phyloP scores from a whole-genome alignment of 2,797 vertebrate genomes.

The Sciurus vulgaris region DNA sequence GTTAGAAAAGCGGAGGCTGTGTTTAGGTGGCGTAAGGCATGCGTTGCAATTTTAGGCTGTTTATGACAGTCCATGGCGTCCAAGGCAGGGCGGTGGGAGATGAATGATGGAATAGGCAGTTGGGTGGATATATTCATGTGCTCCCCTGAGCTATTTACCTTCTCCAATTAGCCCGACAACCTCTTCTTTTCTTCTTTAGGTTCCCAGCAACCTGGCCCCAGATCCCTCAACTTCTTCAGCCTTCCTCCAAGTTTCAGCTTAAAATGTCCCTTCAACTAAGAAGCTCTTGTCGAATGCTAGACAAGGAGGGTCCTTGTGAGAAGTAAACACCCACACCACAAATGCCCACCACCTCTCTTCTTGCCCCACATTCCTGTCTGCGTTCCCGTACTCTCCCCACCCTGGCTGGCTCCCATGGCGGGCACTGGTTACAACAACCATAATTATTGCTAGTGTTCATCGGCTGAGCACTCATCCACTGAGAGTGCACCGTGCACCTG shows the following conservation, averaged over 20 bases:
- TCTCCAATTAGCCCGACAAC: neutral
- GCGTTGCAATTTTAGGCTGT: neutral
- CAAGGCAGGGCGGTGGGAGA: neutral
- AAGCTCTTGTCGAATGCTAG: neutral
- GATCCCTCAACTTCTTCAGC: neutral
- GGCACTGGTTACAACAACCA: neutral
- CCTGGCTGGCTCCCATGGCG: neutral
- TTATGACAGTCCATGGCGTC: too few species aligned
- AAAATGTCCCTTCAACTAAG: neutral
- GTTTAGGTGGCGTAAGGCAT: neutral
- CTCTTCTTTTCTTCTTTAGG: neutral
- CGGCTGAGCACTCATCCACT: neutral
- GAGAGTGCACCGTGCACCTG: neutral
- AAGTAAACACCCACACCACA: neutral
- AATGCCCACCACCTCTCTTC: neutral
- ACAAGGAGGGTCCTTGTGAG: neutral
- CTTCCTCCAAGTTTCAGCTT: slow-evolving; percentile 43
- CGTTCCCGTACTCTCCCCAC: neutral
- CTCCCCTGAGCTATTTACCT: neutral
- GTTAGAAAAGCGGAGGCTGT: neutral
- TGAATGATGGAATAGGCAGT: neutral
- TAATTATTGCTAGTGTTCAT: neutral
- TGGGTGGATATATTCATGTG: neutral
- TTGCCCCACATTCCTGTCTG: neutral
- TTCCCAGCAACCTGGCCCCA: neutral